phyloP scores from a whole-genome alignment of 2,797 vertebrate genomes.

The Gorsachius magnificus region DNA sequence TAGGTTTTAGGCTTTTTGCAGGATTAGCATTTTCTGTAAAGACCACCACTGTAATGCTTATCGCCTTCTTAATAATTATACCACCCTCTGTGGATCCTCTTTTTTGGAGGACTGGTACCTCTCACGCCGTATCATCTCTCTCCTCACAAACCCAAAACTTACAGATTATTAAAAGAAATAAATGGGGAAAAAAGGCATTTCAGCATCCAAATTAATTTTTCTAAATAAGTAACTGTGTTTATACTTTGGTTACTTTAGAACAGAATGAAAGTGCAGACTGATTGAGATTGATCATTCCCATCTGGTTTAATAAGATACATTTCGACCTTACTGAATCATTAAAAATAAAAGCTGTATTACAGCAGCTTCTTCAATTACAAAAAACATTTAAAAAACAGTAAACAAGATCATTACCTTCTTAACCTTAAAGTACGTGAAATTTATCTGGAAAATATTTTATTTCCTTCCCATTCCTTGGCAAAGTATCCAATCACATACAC shows the following conservation, averaged over 20 bases:
- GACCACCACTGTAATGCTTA: neutral
- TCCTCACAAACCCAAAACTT: neutral
- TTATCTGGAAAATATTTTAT: constrained; percentile 74
- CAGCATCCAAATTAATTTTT: constrained; percentile 16
- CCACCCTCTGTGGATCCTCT: neutral
- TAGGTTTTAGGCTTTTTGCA: neutral
- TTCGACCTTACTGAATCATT: constrained; percentile 43
- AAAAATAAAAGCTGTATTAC: constrained; percentile 60
- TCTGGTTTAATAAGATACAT: constrained; percentile 54
- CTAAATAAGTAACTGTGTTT: neutral
- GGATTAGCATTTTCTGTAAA: constrained; percentile 17
- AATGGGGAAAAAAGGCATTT: neutral
- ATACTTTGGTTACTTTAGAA: constrained; percentile 43
- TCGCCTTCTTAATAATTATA: constrained; percentile 33
- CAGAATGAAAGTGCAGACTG: constrained; percentile 44
- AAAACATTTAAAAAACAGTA: constrained; percentile 1
- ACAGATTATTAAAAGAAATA: neutral
- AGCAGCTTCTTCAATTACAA: constrained; percentile 75
- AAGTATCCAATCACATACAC: constrained; percentile 72
- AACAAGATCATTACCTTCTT: constrained; percentile 24
- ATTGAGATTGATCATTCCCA: constrained; percentile 53
- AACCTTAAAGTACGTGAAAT: constrained; percentile 77
- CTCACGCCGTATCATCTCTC: neutral
- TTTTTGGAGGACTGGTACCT: neutral
- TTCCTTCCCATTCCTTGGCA: constrained; percentile 20